Percentiles rank a stretch among this genome's conserved stretches.
phyloP scores from a whole-genome alignment of 1,140 invertebrate species.

The Tachypleus tridentatus region DNA sequence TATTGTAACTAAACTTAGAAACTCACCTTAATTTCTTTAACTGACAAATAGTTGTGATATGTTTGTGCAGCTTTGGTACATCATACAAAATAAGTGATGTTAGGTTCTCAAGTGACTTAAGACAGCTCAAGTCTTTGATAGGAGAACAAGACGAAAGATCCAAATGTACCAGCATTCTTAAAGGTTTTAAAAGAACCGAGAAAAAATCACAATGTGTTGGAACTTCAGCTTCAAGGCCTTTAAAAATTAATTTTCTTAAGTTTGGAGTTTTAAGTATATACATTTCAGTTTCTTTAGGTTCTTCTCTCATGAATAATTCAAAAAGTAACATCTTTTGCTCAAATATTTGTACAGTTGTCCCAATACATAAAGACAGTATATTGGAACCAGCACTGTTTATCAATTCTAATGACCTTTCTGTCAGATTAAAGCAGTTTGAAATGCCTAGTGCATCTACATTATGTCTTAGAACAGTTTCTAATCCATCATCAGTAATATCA shows the following conservation, averaged over 20 bases:
- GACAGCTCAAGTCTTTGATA: slow-evolving; percentile 42
- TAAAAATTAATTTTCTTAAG: slow-evolving; percentile 48
- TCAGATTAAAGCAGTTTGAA: slow-evolving; percentile 53
- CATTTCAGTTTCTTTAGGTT: slow-evolving; percentile 20
- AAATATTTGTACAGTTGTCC: slow-evolving; percentile 26
- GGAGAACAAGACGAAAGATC: slow-evolving; percentile 62
- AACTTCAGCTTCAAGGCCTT: slow-evolving; percentile 35
- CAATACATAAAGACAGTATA: slow-evolving; percentile 33
- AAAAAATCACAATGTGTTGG: slow-evolving; percentile 37
- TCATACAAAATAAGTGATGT: slow-evolving; percentile 61
- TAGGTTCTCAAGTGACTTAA: slow-evolving; percentile 49
- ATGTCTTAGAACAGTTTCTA: slow-evolving; percentile 53
- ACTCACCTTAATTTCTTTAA: slow-evolving; percentile 42
- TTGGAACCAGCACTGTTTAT: slow-evolving; percentile 40
- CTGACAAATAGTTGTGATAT: slow-evolving; percentile 41
- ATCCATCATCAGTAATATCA: slow-evolving; percentile 52
- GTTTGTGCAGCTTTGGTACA: slow-evolving; percentile 42
- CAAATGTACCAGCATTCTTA: slow-evolving; percentile 53
- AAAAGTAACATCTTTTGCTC: slow-evolving; percentile 12
- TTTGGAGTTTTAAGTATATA: slow-evolving; percentile 51
- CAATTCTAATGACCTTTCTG: slow-evolving; percentile 41
- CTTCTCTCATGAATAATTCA: slow-evolving; percentile 1
- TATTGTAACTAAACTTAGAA: too few relatives aligned
- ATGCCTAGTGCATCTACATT: slow-evolving; percentile 57
- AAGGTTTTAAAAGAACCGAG: slow-evolving; percentile 42